Evolutionary conservation across 2,888 invertebrate species (phyloP).

Genomic region (Microctonus aethiopoides): DNA sequence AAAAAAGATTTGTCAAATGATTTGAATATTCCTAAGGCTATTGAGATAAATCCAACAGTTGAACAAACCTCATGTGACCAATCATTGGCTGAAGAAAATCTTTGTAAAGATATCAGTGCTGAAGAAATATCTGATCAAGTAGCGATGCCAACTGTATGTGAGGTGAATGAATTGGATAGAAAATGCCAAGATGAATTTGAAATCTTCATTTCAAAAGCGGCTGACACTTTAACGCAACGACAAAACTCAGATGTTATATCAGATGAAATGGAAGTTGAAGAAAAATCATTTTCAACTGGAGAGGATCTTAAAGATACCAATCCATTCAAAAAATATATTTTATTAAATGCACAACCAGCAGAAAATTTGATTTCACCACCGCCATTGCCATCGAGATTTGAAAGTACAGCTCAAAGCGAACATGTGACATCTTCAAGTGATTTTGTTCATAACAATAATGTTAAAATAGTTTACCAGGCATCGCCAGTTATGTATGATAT

Average conservation of each 20-base stretch:
- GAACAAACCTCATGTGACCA: no score
- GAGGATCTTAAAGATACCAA: constrained; percentile 30
- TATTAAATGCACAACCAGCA: not conserved
- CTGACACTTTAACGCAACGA: constrained; percentile 11
- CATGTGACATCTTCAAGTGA: not conserved
- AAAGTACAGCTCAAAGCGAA: not conserved
- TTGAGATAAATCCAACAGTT: not conserved
- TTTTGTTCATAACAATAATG: not conserved
- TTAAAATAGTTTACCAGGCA: not conserved
- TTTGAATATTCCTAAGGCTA: not conserved
- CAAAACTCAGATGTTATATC: not conserved
- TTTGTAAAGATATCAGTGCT: not conserved
- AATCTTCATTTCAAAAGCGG: not conserved
- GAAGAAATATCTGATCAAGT: not conserved
- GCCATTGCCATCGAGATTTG: not conserved
- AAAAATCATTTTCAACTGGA: not conserved
- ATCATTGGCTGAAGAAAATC: not conserved
- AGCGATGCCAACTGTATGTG: not conserved
- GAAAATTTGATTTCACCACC: not conserved
- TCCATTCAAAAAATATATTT: constrained; percentile 36
- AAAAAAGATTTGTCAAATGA: not conserved
- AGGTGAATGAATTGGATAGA: not conserved
- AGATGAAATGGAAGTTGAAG: not conserved
- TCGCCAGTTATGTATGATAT: constrained; percentile 4
- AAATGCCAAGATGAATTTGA: constrained; percentile 18